Evolutionary conservation across 2,888 invertebrate species (phyloP).

Genomic region (Actias luna): DNA sequence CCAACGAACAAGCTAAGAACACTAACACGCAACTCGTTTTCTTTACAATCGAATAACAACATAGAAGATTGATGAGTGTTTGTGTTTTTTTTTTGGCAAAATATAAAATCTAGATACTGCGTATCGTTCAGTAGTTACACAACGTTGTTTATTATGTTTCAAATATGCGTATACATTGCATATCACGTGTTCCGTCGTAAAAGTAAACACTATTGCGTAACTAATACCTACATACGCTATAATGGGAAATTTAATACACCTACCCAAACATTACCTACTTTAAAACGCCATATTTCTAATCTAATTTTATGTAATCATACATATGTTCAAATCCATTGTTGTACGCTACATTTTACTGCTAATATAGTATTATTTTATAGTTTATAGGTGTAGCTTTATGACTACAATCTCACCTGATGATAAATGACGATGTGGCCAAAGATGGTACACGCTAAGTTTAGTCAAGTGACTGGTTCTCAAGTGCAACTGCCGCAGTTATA

Average conservation of each 20-base stretch:
- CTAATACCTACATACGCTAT: background rate
- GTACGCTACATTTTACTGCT: no score
- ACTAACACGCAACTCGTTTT: background rate
- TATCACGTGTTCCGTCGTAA: slow-evolving; percentile 22
- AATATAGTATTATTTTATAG: no score
- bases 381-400: no score
- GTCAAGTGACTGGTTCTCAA: no score
- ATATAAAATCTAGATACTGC: background rate
- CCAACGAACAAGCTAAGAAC: background rate
- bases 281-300: background rate
- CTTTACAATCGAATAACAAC: background rate
- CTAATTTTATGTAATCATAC: background rate
- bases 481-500: no score
- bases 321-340: no score
- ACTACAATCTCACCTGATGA: no score
- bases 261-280: background rate
- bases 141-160: slow-evolving; percentile 2
- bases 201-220: background rate
- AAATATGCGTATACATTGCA: slow-evolving; percentile 16
- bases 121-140: slow-evolving; percentile 1
- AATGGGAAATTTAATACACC: background rate
- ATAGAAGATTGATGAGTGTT: background rate
- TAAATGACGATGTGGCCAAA: no score
- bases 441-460: no score
- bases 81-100: background rate